Base-by-base conservation (phyloP, 2,888 invertebrate genomes). In the Hypena proboscidalis region DNA sequence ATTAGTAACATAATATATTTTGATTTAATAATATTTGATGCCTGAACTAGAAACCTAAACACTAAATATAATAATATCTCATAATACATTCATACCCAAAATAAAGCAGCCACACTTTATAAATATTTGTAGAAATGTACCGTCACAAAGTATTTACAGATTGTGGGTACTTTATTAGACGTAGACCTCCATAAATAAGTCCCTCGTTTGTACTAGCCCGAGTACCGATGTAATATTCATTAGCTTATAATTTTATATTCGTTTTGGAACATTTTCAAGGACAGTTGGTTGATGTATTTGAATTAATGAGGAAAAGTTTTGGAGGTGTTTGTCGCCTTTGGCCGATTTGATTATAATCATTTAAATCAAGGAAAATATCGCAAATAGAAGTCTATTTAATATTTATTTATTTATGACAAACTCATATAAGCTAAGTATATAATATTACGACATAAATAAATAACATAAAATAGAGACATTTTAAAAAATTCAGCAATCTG, bases 131-230 rank as follows among this genome's bases (percentile, higher is more conserved):
- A 60, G 60, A 60, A 68, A 67, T 67, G 60, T 67, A 66, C 42
- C 67, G 56, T 60, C 48, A 54, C 74, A 58, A 74, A 68, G 61
- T 72, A 69, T 68, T 68, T 69, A 62, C 67, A 67, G 66, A 70
- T 74, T 73, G 47, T 58, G 44, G 58, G 19, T 47, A 58, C 58
- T 70, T 67, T 70, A 73, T 74, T 60, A 54, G 55, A 58, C 43
- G 36, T 26, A 36, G 37, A 67, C 73, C 70, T 63, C 58, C 66
- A 74, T 75, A 75, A 75, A 75, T 74, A 71, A 63, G 58, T 70
- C 67, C 74, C 68, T 71, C 58, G 64, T 72, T 72, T 67, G 62
- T 62, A 58, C 41, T 49, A 42, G 46, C 51, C 43, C 56, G 57
- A 54, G 42, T 53, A 40, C 39, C 52, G 45, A 68, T 65, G 58